These are phyloP conservation scores for Megalonaias nervosa DNA, from an alignment of 1,140 invertebrate species.

Conservation along the genomic window DNA sequence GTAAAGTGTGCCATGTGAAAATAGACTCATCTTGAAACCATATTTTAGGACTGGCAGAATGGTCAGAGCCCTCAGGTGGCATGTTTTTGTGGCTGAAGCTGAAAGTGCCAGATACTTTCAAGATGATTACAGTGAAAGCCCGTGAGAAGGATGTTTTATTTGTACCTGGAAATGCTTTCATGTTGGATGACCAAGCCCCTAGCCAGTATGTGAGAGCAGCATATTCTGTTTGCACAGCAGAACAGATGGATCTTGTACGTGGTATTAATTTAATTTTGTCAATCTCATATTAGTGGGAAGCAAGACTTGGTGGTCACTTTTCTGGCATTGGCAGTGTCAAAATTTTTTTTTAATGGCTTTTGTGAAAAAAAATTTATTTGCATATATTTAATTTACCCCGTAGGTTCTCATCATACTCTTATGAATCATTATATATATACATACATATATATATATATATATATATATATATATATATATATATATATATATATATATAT, in stretches of 20 bases:
- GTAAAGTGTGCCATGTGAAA: background rate
- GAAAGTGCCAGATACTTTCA: slow-evolving; percentile 80
- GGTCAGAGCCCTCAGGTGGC: slow-evolving; percentile 79
- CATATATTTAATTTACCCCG: no score
- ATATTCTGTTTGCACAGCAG: slow-evolving; percentile 77
- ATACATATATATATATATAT: no score
- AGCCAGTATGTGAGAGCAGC: slow-evolving; percentile 80
- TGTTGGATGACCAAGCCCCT: slow-evolving; percentile 75
- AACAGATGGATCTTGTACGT: slow-evolving; percentile 78
- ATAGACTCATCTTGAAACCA: background rate
- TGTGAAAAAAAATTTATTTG: no score
- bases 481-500: no score
- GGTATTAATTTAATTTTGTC: no score
- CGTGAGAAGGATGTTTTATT: slow-evolving; percentile 74
- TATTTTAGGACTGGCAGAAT: slow-evolving; percentile 77
- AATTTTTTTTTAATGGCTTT: no score
- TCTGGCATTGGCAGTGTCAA: no score
- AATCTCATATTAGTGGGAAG: no score
- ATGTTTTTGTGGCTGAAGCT: slow-evolving; percentile 87
- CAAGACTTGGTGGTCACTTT: no score
- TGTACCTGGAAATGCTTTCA: slow-evolving; percentile 81
- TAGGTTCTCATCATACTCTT: no score
- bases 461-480: no score
- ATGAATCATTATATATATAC: no score
- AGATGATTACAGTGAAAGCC: slow-evolving; percentile 80